Evolutionary conservation across 1,140 invertebrate genomes (phyloP), one percentile per base, ranked within the genome.

Genomic region (Aphelenchoides besseyi): DNA sequence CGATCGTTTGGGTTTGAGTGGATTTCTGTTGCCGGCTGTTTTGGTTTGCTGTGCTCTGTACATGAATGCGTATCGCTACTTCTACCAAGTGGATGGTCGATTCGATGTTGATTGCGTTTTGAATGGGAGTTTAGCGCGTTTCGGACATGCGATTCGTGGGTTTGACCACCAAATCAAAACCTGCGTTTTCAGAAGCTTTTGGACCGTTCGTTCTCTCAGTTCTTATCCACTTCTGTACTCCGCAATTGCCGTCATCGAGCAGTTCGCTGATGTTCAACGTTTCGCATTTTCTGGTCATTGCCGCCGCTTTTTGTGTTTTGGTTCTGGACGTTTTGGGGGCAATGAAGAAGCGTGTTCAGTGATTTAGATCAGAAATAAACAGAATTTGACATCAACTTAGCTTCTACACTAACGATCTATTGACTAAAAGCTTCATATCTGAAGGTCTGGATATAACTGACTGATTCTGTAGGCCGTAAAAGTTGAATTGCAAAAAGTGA

Each of bases 281-380:
- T 5, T 8, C 5, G 5, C 55, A 59, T 33, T 59, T 8, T 23
- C 12, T 33, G 55, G 55, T 23, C 5, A 59, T 59, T 33, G 55
- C 18, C 12, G 55, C 55, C 18, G 55, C 55, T 33, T 59, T 59
- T 23, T 8, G 5, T 33, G 55, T 59, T 18, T 23, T 59, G 26
- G 55, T 18, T 28, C 26, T 59, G 5, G 55, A 59, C 18, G 5
- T 18, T 8, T 28, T 8, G 5, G 55, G 55, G 26, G 55, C 5
- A 5, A 8, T 59, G 26, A 28, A 59, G 55, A 59, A 59, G 55
- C 41, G 41, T 23, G 41, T n/a, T n/a, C n/a, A n/a, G n/a, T n/a
- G n/a, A n/a, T n/a, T n/a, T n/a, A n/a, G n/a, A n/a, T n/a, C n/a
- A n/a, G n/a, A n/a, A n/a, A n/a, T n/a, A n/a, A n/a, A n/a, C n/a